A percentile compares a stretch with the other conserved stretches of the same genome.
These are phyloP conservation scores for Allygus modestus DNA, from an alignment of 2,888 invertebrate genomes.

Conservation along the genomic window DNA sequence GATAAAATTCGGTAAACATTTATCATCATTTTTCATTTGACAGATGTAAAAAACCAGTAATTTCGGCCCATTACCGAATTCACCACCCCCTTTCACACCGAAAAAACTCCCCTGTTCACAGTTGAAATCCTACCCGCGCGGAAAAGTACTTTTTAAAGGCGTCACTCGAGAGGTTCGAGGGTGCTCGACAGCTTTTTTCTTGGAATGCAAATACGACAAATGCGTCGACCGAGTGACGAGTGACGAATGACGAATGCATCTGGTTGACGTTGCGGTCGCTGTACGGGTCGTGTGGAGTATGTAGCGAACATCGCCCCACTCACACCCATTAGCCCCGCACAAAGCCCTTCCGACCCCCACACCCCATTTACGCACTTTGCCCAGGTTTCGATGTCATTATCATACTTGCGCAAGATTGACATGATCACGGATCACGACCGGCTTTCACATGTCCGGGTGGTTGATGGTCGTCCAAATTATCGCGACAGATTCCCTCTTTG, in stretches of 20 bases:
- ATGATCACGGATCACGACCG: too few relatives aligned
- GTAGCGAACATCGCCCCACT: not conserved
- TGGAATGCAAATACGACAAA: not conserved
- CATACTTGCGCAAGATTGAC: conserved; percentile 48
- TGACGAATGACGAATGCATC: conserved; percentile 24
- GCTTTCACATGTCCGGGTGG: conserved; percentile 53
- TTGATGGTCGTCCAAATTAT: conserved; percentile 42
- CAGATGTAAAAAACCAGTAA: not conserved
- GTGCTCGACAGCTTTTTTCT: not conserved
- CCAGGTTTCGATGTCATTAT: conserved; percentile 21
- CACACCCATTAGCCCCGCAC: conserved; percentile 50
- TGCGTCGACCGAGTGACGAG: not conserved
- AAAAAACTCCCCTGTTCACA: not conserved
- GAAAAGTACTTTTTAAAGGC: conserved; percentile 15
- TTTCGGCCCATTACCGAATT: not conserved
- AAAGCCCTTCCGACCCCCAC: conserved; percentile 10
- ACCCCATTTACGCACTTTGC: conserved; percentile 36
- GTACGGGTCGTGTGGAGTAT: too few relatives aligned
- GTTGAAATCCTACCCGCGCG: conserved; percentile 45
- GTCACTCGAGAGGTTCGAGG: not conserved
- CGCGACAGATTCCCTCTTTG: conserved; percentile 53
- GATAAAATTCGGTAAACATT: too few relatives aligned
- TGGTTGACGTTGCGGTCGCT: conserved; percentile 22
- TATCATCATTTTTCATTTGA: too few relatives aligned
- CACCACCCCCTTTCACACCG: conserved; percentile 23